Evolutionary conservation across 2,797 vertebrate genomes (phyloP), one percentile per base, ranked within the genome.

Genomic region (Micromesistius poutassou): DNA sequence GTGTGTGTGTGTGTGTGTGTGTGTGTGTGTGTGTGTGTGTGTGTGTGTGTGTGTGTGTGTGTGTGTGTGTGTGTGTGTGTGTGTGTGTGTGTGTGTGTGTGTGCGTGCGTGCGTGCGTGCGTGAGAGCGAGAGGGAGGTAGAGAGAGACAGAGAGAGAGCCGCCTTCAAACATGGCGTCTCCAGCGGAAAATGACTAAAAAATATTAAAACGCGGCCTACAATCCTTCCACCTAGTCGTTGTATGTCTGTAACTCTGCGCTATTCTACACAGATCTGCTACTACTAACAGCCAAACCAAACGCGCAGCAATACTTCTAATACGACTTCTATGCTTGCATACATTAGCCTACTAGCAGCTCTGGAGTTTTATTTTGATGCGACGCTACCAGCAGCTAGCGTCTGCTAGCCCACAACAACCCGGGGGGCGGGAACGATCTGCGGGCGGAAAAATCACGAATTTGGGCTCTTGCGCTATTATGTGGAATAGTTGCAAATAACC

Each of bases 121-220:
- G 40, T 2, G 40, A 13, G 40, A 42, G 40, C 13, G 13, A 42
- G 78, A 75, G 73, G 79, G 30, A 73, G 71, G 42, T 40, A 78
- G 76, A 78, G 71, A 66, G 68, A 75, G 73, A 73, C 73, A 72
- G 76, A 36, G 79, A 25, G 28, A 4, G 25, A 66, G 91, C 89
- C 92, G 94, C 94, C 93, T 94, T 95, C 94, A 95, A 95, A 95
- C 86, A 95, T 95, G 94, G 94, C 94, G 94, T 94, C 94, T 93
- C 89, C 90, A 87, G 85, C 91, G 90, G 92, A 94, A 94, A 94
- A 94, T 93, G 89, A 91, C 90, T 92, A 92, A 94, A 94, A 87
- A 93, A 83, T 91, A 92, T 92, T 89, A 89, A 92, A 92, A 90
- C 86, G 90, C 91, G 93, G 94, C 94, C 93, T 93, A 82, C 82